Evolutionary conservation across 2,797 vertebrate species (phyloP), one percentile per base, ranked within the genome.

Genomic region (Bradypodion pumilum): DNA sequence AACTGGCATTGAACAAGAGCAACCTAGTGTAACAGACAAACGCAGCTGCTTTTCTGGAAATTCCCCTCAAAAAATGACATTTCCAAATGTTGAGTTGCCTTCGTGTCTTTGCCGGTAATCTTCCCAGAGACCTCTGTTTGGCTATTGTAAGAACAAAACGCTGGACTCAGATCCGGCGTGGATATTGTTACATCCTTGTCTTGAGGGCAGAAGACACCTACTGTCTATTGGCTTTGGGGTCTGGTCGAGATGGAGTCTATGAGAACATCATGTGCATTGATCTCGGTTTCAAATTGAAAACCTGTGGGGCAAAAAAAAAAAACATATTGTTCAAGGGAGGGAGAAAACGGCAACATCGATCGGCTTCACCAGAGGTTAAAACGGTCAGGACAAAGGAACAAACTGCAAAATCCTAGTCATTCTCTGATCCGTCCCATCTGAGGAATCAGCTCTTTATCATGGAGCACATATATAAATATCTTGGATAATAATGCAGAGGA

Each of bases 251-350:
- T 87, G 88, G 87, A 88, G 90, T 91, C 91, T 89, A 83, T 75
- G 86, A 89, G 88, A 92, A 91, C 82, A 56, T 92, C 86, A 91
- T 88, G 85, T 86, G 87, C 89, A 88, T 89, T 91, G 93, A 94
- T 94, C 90, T 91, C 82, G 80, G 86, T 85, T 91, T 93, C 92
- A 93, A 91, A 89, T 91, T 90, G 91, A 89, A 82, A 89, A 88
- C 86, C 77, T 0, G n/a, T n/a, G 0, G 69, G 82, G 86, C 82
- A 52, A 76, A 86, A 9, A 21, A 9, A 21, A 65, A 12, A 86
- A n/a, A n/a, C n/a, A n/a, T n/a, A n/a, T 84, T 76, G 78, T 88
- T 83, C 80, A 83, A 81, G 78, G 74, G 63, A 44, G 69, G 42
- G 87, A 82, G 70, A 83, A 63, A 86, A 77, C 29, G 72, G 87